Percentiles rank a stretch among this genome's conserved stretches.
These are phyloP conservation scores for Paramacrobiotus metropolitanus DNA, from an alignment of 1,140 invertebrate genomes.

Conservation along the genomic window DNA sequence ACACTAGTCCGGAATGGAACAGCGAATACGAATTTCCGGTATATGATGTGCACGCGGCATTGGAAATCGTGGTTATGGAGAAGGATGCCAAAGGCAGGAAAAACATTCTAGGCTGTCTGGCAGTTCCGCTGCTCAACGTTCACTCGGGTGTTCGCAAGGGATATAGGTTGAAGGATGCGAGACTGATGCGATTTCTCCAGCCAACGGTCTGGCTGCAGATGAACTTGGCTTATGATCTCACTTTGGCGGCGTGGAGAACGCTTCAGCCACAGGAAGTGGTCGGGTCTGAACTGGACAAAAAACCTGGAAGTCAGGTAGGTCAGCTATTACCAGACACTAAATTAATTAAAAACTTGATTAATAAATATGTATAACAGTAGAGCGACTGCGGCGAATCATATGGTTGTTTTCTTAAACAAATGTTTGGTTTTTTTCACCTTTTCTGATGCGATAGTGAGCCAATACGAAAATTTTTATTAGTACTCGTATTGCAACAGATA, in stretches of 20 bases:
- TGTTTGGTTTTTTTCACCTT: not conserved
- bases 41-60: constrained; percentile 80
- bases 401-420: not conserved
- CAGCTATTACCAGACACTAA: not conserved
- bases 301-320: constrained; percentile 63
- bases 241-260: constrained; percentile 65
- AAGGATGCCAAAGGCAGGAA: constrained; percentile 94
- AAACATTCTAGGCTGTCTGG: constrained; percentile 82
- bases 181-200: constrained; percentile 58
- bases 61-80: constrained; percentile 94
- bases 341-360: not conserved
- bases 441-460: not conserved
- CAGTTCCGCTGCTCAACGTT: constrained; percentile 59
- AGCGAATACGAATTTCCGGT: constrained; percentile 98
- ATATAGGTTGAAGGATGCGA: constrained; percentile 76
- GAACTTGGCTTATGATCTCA: constrained; percentile 69
- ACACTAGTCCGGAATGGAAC: constrained; percentile 82
- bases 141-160: constrained; percentile 52
- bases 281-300: constrained; percentile 73
- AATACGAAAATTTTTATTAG: not conserved
- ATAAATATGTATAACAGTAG: not conserved
- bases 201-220: constrained; percentile 84
- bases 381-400: not conserved
- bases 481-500: not conserved
- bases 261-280: constrained; percentile 88